phyloP scores from a whole-genome alignment of 2,797 vertebrate genomes.

The Platyrinchus mystaceus region DNA sequence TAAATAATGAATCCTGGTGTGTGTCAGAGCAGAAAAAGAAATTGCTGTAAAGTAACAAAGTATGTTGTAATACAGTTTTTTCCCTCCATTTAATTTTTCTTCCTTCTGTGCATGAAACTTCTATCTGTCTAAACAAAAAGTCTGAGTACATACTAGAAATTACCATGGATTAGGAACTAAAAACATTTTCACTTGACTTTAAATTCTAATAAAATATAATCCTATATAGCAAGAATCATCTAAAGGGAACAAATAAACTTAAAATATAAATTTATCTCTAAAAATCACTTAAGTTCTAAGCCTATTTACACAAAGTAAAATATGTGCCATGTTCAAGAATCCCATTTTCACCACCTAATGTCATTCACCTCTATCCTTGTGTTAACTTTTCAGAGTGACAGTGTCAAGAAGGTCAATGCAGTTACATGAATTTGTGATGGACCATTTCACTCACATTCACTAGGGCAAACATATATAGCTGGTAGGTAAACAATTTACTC shows the following conservation, averaged over 20 bases:
- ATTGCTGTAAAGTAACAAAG: background rate
- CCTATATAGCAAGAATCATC: background rate
- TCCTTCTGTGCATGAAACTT: background rate
- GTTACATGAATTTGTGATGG: constrained; percentile 41
- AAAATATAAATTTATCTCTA: background rate
- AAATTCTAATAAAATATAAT: background rate
- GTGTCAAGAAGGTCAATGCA: constrained; percentile 33
- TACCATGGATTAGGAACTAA: background rate
- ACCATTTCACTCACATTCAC: constrained; percentile 5
- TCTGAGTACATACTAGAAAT: background rate
- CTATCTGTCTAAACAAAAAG: background rate
- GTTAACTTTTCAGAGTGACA: background rate
- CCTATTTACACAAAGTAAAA: background rate
- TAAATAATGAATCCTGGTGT: constrained; percentile 12
- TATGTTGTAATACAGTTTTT: background rate
- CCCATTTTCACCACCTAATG: background rate
- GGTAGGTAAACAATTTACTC: constrained; percentile 33
- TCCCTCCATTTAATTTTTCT: background rate
- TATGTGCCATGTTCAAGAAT: background rate
- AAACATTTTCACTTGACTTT: background rate
- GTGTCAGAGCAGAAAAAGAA: background rate
- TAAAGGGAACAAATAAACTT: background rate
- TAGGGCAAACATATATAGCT: background rate
- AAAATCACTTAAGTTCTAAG: background rate
- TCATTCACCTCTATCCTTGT: background rate